A percentile compares a stretch with the other conserved stretches of the same genome.
Evolutionary conservation across 2,797 vertebrate genomes (phyloP).

Genomic region (Anguilla megastoma): DNA sequence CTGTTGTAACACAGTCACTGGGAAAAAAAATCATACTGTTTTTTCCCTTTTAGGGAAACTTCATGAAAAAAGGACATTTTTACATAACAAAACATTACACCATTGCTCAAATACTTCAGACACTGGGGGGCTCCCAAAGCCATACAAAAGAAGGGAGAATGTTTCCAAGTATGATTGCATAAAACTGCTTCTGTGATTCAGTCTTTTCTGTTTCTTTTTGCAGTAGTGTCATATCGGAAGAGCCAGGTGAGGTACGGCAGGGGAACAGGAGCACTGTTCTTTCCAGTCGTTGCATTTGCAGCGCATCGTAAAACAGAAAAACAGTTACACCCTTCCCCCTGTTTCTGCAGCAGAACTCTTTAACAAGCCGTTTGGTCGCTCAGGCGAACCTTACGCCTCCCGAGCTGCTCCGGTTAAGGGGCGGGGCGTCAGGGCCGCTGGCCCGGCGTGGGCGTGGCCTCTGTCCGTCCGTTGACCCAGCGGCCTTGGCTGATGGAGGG

Average conservation of each 20-base stretch:
- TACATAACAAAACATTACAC: conserved; percentile 52
- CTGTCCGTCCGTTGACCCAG: conserved; percentile 71
- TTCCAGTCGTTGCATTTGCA: conserved; percentile 41
- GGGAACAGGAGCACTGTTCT: conserved; percentile 37
- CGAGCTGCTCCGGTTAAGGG: neutral
- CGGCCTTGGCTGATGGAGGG: conserved; percentile 88
- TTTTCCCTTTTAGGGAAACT: neutral
- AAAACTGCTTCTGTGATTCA: conserved; percentile 62
- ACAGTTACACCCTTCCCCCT: conserved; percentile 32
- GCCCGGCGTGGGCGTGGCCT: conserved; percentile 46
- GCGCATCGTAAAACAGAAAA: conserved; percentile 54
- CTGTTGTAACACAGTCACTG: neutral
- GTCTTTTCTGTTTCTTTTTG: conserved; percentile 40
- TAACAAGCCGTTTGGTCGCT: conserved; percentile 36
- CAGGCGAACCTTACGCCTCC: neutral
- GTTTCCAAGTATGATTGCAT: conserved; percentile 56
- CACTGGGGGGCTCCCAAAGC: conserved; percentile 64
- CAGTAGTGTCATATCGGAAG: neutral
- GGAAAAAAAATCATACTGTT: neutral
- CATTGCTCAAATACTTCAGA: conserved; percentile 75
- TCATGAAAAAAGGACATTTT: neutral
- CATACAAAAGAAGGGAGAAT: conserved; percentile 63
- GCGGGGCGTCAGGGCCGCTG: neutral
- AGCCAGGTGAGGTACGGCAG: conserved; percentile 38
- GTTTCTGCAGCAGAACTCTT: conserved; percentile 42